Percentiles rank a stretch among this genome's conserved stretches.
Evolutionary conservation across 2,113 vertebrate species (phyloP).

Genomic region (Mobula hypostoma): DNA sequence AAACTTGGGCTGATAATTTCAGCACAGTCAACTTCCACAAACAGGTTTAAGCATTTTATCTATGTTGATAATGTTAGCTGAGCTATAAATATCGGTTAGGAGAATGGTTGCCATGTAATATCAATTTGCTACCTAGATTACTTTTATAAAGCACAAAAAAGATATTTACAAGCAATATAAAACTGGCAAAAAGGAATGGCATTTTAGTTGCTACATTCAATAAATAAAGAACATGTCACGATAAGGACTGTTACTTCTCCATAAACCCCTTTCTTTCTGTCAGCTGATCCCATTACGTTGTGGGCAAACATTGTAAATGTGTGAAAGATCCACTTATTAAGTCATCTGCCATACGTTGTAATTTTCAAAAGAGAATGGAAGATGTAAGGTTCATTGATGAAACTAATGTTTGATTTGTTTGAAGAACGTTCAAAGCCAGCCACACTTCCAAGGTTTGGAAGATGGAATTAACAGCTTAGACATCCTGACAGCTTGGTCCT

Average conservation of each 20-base stretch:
- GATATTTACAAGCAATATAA: background rate
- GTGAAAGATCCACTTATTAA: background rate
- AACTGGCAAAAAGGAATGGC: background rate
- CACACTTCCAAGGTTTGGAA: background rate
- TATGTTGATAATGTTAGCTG: background rate
- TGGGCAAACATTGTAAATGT: background rate
- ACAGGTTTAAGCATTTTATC: background rate
- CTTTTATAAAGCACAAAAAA: background rate
- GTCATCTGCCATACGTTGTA: background rate
- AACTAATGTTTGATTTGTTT: background rate
- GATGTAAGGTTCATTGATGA: background rate
- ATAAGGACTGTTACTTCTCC: background rate
- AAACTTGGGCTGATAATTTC: background rate
- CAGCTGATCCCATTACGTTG: background rate
- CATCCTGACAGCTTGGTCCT: background rate
- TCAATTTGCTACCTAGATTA: background rate
- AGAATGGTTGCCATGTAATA: background rate
- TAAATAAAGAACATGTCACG: background rate
- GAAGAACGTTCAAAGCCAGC: background rate
- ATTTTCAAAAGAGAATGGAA: background rate
- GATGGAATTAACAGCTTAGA: background rate
- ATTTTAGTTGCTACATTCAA: background rate
- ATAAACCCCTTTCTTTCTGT: background rate
- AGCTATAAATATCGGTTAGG: background rate
- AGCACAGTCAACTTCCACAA: background rate